Evolutionary conservation across 2,113 vertebrate genomes (phyloP), one percentile per base, ranked within the genome.

Genomic region (Indicator indicator): DNA sequence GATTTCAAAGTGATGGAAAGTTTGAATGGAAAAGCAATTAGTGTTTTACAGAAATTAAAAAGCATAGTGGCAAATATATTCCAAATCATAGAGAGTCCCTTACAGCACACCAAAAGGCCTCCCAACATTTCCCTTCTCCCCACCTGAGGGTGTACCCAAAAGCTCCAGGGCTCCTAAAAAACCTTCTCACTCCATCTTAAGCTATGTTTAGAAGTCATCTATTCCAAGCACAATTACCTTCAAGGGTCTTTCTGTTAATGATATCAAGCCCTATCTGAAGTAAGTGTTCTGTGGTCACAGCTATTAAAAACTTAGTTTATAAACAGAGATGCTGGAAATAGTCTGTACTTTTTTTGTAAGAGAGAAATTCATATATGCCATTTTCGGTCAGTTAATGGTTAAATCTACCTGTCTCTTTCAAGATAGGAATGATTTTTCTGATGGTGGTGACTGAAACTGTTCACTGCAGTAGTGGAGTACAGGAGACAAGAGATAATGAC

Each of bases 401-500:
- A 95, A 91, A 75, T 24, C 44, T 54, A 82, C 67, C 26, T 58
- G 33, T 1, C 6, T 69, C 18, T 96, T 87, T 87, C 46, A 54
- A 78, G 70, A 81, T 14, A 86, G 38, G 28, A 89, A 72, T 75
- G 71, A 55, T 69, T 87, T 82, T 89, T 83, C 40, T 83, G 60
- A 67, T 8, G 1, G 75, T 23, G 11, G 13, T 73, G 84, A 54
- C 59, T 87, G 82, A 76, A 89, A 62, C 44, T 59, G 56, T 81
- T 81, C 68, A 65, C 81, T 94, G 63, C 40, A 91, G 59, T n/a
- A 80, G 59, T 55, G 40, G 18, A 72, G 55, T 23, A 33, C 42
- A 72, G 44, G 59, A 79, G 70, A 85, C 63, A 72, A 54, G 74
- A 94, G 87, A 93, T 93, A 93, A 94, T 69, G 71, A 36, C 18